These are phyloP conservation scores for Apamea sordens DNA, from an alignment of 2,888 invertebrate species.

Conservation along the genomic window DNA sequence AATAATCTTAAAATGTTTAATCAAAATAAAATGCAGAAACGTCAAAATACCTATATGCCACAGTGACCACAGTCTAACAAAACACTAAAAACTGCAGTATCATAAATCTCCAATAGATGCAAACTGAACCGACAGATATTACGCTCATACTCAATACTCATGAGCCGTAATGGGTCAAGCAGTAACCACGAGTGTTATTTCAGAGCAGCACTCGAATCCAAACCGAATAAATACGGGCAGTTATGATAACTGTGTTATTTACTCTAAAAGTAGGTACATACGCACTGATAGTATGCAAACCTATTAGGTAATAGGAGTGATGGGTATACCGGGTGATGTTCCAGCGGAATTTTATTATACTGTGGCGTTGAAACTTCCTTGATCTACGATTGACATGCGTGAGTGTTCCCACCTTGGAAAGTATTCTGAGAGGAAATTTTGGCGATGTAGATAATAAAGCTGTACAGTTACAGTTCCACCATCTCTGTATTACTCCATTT, in stretches of 20 bases:
- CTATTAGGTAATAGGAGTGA: slow-evolving; percentile 24
- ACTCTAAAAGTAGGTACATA: slow-evolving; percentile 22
- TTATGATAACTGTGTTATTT: slow-evolving; percentile 54
- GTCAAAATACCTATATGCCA: neutral
- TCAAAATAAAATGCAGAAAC: neutral
- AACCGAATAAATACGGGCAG: slow-evolving; percentile 34
- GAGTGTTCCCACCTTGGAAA: neutral
- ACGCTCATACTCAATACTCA: slow-evolving; percentile 13
- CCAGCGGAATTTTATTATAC: neutral
- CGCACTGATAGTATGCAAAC: slow-evolving; percentile 18
- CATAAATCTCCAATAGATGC: slow-evolving; percentile 10
- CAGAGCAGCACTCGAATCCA: slow-evolving; percentile 41
- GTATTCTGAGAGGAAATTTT: neutral
- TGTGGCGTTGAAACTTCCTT: neutral
- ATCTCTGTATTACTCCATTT: neutral
- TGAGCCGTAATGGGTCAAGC: slow-evolving; percentile 48
- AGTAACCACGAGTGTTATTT: slow-evolving; percentile 50
- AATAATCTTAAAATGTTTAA: no score
- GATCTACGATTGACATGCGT: neutral
- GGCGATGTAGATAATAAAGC: neutral
- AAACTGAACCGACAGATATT: slow-evolving; percentile 11
- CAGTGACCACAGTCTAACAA: neutral
- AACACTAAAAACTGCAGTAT: neutral
- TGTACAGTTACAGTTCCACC: neutral
- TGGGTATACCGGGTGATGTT: neutral